Evolutionary conservation across 2,888 invertebrate species (phyloP).

Genomic region (Hirtodrosophila trivittata): DNA sequence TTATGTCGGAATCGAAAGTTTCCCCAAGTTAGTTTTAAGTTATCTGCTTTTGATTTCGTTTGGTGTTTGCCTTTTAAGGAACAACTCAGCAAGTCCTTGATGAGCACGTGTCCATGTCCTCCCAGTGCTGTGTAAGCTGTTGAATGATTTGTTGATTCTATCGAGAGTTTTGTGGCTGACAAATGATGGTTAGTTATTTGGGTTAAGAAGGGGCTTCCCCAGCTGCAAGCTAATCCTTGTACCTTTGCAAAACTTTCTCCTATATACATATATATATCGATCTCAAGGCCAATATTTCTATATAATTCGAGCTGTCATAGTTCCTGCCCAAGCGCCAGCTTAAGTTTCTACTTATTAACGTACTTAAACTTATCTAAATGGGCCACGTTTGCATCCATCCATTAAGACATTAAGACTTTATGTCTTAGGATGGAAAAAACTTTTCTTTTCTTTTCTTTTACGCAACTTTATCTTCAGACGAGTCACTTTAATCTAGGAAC

Average conservation of each 20-base stretch:
- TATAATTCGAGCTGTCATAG: no score
- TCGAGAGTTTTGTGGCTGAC: slow-evolving; percentile 50
- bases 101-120: slow-evolving; percentile 42
- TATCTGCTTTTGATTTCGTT: slow-evolving; percentile 62
- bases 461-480: no score
- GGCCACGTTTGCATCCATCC: no score
- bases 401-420: no score
- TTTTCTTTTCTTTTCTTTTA: no score
- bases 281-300: no score
- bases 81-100: slow-evolving; percentile 11
- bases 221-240: neutral
- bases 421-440: no score
- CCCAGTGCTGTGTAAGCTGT: slow-evolving; percentile 9
- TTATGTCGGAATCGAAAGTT: slow-evolving; percentile 52
- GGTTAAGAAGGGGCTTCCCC: slow-evolving; percentile 16
- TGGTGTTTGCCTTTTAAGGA: slow-evolving; percentile 10
- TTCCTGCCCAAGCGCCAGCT: no score
- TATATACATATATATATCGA: no score
- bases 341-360: no score
- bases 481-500: no score
- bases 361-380: no score
- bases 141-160: slow-evolving; percentile 56
- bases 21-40: slow-evolving; percentile 52
- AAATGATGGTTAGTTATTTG: slow-evolving; percentile 48
- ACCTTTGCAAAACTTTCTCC: neutral